Conservation (phyloP, 1,140 invertebrate species). For the Caerostris darwini region DNA sequence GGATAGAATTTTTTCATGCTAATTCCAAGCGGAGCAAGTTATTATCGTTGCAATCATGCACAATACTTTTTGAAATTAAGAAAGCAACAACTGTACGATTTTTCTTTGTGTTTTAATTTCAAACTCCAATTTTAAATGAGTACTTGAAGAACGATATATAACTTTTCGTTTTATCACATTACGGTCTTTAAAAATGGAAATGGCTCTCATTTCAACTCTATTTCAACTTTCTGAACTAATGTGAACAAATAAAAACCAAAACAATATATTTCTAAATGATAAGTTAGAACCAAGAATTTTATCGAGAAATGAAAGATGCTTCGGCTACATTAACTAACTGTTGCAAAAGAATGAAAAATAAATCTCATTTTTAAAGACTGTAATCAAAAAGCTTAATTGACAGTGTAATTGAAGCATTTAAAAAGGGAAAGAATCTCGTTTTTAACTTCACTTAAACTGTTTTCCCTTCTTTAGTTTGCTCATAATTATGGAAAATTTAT, state of each 20-base stretch:
- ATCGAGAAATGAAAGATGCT: slow-evolving; percentile 35
- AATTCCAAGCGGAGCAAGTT: not conserved
- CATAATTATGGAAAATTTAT: slow-evolving; percentile 58
- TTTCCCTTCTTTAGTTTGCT: not conserved
- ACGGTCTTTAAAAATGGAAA: slow-evolving; percentile 31
- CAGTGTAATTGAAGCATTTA: slow-evolving; percentile 46
- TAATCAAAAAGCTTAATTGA: slow-evolving; percentile 66
- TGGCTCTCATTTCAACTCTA: slow-evolving; percentile 43
- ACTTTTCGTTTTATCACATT: not conserved
- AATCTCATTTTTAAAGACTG: slow-evolving; percentile 50
- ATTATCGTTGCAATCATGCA: slow-evolving; percentile 14
- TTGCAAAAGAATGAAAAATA: slow-evolving; percentile 41
- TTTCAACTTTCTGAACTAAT: slow-evolving; percentile 41
- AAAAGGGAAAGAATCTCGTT: slow-evolving; percentile 21
- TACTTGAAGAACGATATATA: slow-evolving; percentile 22
- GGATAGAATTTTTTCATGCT: slow-evolving; percentile 16
- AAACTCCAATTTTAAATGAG: not conserved
- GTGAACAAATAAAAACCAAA: not conserved
- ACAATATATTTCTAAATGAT: slow-evolving; percentile 33
- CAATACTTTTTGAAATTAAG: not conserved
- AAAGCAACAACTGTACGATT: slow-evolving; percentile 15
- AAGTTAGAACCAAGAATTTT: slow-evolving; percentile 22
- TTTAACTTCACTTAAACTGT: slow-evolving; percentile 43
- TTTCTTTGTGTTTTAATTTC: slow-evolving; percentile 35
- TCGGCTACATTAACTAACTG: slow-evolving; percentile 7